Base-by-base conservation (phyloP, 1,140 invertebrate genomes). In the Nasonia giraulti region DNA sequence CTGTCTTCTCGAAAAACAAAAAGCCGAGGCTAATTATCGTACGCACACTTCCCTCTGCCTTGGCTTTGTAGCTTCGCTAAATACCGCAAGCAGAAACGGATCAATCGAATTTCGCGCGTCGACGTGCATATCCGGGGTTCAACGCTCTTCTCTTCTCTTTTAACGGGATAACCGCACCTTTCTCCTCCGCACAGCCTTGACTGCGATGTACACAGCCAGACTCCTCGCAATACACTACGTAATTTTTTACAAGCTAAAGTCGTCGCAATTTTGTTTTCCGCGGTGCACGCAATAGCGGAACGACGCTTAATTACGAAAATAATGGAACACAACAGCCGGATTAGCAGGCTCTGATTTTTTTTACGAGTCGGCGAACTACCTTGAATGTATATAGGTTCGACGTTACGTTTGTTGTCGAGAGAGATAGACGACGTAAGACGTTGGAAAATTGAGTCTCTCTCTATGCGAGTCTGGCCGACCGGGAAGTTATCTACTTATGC, bases 401-500 rank as follows among this genome's bases (percentile, higher is more conserved):
- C 50, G 23, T 69, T 69, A 27, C 17, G 11, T n/a, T 27, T 33
- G 23, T 71, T 17, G 7, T 27, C 68, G n/a, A 2, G 1, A 71
- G 20, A 69, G n/a, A 6, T 69, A 27, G 27, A 27, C 23, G 31
- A 71, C 40, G 40, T 44, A 44, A 44, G 23, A 2, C 23, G 69
- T 31, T 31, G 69, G 14, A 71, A 71, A 71, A 71, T 71, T 33
- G 31, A 71, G 27, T 33, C 11, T 33, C 27, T 27, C 27, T 27
- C 27, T 27, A 27, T 27, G 27, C 27, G 27, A 27, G 27, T 31
- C 69, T 71, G 10, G 2, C 27, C 12, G 12, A 31, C 23, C 27
- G 69, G 69, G 69, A 71, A 71, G 69, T 71, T 33, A 71, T 71
- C 27, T 31, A 71, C 69, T 71, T 71, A 33, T 71, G 69, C 69